A percentile compares a stretch with the other conserved stretches of the same genome.
Evolutionary conservation across 92 coral and sea anemone genomes (phyloP).

Genomic region (Palythoa heliodiscus): DNA sequence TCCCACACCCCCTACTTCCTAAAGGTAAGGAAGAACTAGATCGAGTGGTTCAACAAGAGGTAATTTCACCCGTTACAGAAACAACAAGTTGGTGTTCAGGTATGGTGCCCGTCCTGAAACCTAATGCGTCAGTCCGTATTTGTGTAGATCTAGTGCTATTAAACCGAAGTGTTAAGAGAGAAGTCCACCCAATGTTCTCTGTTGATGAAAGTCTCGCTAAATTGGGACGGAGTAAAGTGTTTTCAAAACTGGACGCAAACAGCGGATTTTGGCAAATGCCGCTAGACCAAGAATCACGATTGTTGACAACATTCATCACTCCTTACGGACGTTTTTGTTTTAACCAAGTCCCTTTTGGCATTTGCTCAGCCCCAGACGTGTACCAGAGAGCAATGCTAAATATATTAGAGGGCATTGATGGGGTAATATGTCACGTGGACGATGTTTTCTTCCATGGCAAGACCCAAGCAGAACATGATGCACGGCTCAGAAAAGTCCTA

Average conservation of each 20-base stretch:
- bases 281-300: background rate
- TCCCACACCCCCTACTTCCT: too few species aligned
- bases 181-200: too few species aligned
- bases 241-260: background rate
- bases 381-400: conserved; percentile 44
- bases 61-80: too few species aligned
- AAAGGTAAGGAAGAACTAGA: too few species aligned
- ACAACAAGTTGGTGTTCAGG: too few species aligned
- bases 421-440: conserved; percentile 49
- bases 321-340: background rate
- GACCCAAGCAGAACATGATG: conserved; percentile 43
- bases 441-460: conserved; percentile 55
- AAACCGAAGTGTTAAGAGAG: too few species aligned
- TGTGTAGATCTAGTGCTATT: too few species aligned
- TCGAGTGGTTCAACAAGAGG: too few species aligned
- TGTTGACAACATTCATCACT: background rate
- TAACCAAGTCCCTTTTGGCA: background rate
- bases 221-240: background rate
- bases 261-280: background rate
- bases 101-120: too few species aligned
- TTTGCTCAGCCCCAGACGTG: conserved; percentile 34
- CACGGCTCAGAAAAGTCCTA: conserved; percentile 22
- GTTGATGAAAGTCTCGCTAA: background rate
- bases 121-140: too few species aligned
- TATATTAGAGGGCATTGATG: conserved; percentile 43